Base-by-base conservation (phyloP, 2,888 invertebrate species). In the Cephus pulcher region DNA sequence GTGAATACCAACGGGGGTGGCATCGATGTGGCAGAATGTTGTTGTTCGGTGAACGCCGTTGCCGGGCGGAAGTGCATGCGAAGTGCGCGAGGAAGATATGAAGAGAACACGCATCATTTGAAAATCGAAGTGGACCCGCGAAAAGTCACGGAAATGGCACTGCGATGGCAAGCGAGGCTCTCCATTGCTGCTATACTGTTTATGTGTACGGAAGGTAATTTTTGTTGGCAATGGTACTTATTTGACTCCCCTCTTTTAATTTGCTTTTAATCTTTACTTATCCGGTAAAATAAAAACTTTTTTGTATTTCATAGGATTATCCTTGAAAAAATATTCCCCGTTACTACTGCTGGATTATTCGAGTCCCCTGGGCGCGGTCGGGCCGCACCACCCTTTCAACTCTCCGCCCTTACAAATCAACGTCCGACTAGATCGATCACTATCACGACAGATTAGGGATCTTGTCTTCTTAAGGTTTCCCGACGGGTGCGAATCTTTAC, bases 131-230 rank as follows among this genome's bases (percentile, higher is more conserved):
- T 34, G 75, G 77, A 75, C 80, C 80, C 75, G 73, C 80, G 75
- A 85, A 86, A 84, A 84, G 76, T 82, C 82, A 82, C 83, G 87
- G 90, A 90, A 86, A 91, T 91, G 91, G 91, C 90, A 89, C 84
- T 91, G 86, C 88, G 90, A 90, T 91, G 91, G 91, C 91, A 91
- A 86, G 88, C 91, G 85, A 89, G 91, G 83, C 89, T 91, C 81
- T 90, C 89, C 81, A 90, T 91, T 86, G 91, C 89, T 88, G 90
- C 91, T 86, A 89, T 91, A 86, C 88, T 91, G 84, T 89, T 91
- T 86, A 90, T 91, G 87, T 91, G 91, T 84, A 90, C 91, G 70
- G 90, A 91, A 91, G 91, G 91, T 91, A 90, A 74, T 70, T 78
- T 34, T 69, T 56, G 1, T 32, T 12, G 32, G 12, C 9, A 15